Evolutionary conservation across 2,888 invertebrate species (phyloP).

Genomic region (Phortica magna): DNA sequence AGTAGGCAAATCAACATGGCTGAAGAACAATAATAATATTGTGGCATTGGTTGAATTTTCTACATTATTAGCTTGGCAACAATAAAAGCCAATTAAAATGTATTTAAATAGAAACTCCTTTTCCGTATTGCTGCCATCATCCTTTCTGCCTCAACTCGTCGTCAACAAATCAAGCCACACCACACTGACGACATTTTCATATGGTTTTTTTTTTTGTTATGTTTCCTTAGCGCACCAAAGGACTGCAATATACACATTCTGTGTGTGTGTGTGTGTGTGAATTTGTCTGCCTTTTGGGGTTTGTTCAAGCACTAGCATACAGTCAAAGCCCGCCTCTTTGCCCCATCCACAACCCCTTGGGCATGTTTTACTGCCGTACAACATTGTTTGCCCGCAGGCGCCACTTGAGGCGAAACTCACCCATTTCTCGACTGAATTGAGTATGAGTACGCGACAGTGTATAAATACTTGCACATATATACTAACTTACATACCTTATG

Average conservation of each 20-base stretch:
- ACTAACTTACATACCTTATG: conserved; percentile 3
- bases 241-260: not conserved
- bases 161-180: conserved; percentile 11
- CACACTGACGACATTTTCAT: conserved; percentile 37
- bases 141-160: not conserved
- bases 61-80: conserved; percentile 41
- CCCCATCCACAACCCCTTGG: not conserved
- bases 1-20: not conserved
- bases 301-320: not conserved
- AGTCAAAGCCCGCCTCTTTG: not conserved
- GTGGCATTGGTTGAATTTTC: not conserved
- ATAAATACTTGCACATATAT: not conserved
- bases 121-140: not conserved
- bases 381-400: conserved; percentile 15
- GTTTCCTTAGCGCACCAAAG: conserved; percentile 25
- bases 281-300: not conserved
- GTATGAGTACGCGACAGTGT: conserved; percentile 5
- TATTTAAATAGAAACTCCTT: conserved; percentile 60
- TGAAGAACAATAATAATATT: too few species aligned
- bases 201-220: not conserved
- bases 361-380: not conserved
- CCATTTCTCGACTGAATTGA: not conserved
- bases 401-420: conserved; percentile 5
- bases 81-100: conserved; percentile 70
- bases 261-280: not conserved